Conservation (phyloP, 2,888 invertebrate genomes). For the Platycnemis pennipes region DNA sequence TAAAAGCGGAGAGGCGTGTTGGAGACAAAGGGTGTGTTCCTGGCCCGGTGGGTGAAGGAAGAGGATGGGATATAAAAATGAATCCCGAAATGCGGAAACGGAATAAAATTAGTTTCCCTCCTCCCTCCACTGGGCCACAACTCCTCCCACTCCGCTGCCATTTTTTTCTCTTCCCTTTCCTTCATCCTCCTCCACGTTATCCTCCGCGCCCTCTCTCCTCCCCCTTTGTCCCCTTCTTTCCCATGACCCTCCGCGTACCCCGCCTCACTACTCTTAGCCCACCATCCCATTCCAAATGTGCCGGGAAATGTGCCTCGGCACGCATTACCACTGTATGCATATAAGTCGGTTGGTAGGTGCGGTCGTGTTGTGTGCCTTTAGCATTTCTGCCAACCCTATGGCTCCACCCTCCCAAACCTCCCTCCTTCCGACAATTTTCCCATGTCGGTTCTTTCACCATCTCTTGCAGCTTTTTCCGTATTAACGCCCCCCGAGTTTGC, state of each 20-base stretch:
- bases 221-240: no score
- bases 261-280: not conserved
- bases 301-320: conserved; percentile 44
- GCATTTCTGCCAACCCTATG: not conserved
- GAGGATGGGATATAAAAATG: conserved; percentile 47
- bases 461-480: not conserved
- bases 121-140: not conserved
- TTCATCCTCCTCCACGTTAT: not conserved
- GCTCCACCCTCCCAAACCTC: conserved; percentile 7
- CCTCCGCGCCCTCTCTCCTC: no score
- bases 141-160: not conserved
- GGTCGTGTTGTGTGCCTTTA: conserved; percentile 15
- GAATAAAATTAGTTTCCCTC: conserved; percentile 53
- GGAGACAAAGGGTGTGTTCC: conserved; percentile 43
- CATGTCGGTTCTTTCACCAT: no score
- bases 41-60: no score
- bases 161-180: not conserved
- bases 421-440: not conserved
- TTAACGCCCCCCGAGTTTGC: conserved; percentile 52
- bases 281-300: conserved; percentile 46
- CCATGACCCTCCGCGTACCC: not conserved
- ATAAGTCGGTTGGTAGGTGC: no score
- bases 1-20: conserved; percentile 8
- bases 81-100: conserved; percentile 59
- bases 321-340: conserved; percentile 56